phyloP scores from a whole-genome alignment of 2,888 invertebrate genomes.

The Xylophagus ater region DNA sequence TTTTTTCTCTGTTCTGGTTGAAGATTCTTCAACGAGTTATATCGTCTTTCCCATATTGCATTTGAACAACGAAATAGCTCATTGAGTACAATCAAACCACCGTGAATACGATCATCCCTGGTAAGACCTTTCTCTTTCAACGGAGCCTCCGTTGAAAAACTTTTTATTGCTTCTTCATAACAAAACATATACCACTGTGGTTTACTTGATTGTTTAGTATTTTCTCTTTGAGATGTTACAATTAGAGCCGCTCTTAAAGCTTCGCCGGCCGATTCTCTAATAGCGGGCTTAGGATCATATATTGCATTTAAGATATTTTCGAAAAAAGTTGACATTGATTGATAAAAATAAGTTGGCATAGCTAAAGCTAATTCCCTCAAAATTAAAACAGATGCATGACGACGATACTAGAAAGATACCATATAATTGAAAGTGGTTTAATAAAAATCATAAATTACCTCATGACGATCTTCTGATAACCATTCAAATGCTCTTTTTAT shows the following conservation, averaged over 20 bases:
- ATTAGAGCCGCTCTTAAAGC: conserved; percentile 90
- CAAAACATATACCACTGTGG: conserved; percentile 90
- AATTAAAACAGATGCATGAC: conserved; percentile 86
- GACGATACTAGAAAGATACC: conserved; percentile 48
- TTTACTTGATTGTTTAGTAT: conserved; percentile 81
- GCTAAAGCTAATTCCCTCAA: conserved; percentile 87
- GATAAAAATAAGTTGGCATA: conserved; percentile 95
- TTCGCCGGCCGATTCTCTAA: conserved; percentile 86
- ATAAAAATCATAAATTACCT: conserved; percentile 38
- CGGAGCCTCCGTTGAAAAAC: conserved; percentile 48
- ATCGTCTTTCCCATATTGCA: conserved; percentile 73
- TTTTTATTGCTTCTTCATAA: conserved; percentile 76
- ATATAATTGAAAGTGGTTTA: neutral
- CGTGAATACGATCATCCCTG: conserved; percentile 85
- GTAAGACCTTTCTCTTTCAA: conserved; percentile 65
- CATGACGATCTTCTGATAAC: conserved; percentile 82
- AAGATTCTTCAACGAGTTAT: conserved; percentile 57
- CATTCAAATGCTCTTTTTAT: conserved; percentile 93
- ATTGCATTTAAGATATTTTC: conserved; percentile 87
- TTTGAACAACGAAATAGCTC: conserved; percentile 87
- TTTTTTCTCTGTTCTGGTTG: conserved; percentile 34
- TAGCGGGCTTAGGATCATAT: conserved; percentile 79
- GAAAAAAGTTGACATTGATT: conserved; percentile 86
- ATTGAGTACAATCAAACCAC: conserved; percentile 83
- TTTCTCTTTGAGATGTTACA: conserved; percentile 91